Evolutionary conservation across 2,113 vertebrate genomes (phyloP), one percentile per base, ranked within the genome.

Genomic region (Chinchilla lanigera): DNA sequence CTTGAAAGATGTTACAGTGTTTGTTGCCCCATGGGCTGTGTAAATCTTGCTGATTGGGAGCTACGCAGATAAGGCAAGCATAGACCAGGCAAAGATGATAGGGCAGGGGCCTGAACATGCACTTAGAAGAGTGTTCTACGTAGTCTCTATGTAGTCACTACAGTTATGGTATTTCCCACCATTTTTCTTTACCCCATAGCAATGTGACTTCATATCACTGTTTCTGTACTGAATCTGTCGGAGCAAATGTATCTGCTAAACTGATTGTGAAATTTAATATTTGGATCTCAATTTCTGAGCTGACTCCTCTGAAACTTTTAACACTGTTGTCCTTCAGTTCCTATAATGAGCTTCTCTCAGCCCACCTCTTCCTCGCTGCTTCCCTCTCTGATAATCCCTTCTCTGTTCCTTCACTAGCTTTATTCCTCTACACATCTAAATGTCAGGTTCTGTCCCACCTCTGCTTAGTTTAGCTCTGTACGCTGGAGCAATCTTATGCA

Each of bases 361-460:
- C 38, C 80, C 30, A 26, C 47, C 9, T 90, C 33, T 50, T 50
- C n/a, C 63, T 87, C 56, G 24, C 86, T 63, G 6, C 13, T 19
- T 61, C 41, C 30, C 13, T 67, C 5, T 65, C 47, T 52, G 19
- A 61, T 71, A 58, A 89, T 86, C 52, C 91, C 33, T 19, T 86
- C 71, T 81, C 67, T 81, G 16, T 33, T 67, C 14, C 2, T 90
- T 85, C 22, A 88, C 12, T 78, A n/a, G 52, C 24, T 95, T 85
- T 94, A n/a, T 83, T 93, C 30, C 63, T 92, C 61, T 85, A 61
- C 35, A 56, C 61, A 81, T 38, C 44, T 63, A 75, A 81, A 75
- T 67, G 20, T 19, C 71, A 94, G 35, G 9, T 82, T 87, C 54
- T 89, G 9, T 77, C 50, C 75, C 52, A 30, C n/a, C 5, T 84